Percentiles rank a stretch among this genome's conserved stretches.
Evolutionary conservation across 2,888 invertebrate species (phyloP).

Genomic region (Platypus cylindrus): DNA sequence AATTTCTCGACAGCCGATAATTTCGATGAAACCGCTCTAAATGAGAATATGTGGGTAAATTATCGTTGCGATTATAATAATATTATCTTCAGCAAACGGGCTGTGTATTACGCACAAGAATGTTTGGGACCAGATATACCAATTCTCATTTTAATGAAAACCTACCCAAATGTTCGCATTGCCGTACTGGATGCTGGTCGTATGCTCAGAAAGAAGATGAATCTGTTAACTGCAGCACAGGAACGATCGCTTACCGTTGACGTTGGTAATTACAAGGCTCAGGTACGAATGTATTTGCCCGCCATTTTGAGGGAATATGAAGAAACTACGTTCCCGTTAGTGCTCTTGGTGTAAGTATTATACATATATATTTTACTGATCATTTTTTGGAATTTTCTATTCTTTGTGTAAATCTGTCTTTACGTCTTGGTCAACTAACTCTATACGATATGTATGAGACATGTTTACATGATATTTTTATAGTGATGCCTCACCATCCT

Average conservation of each 20-base stretch:
- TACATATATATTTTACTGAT: no score
- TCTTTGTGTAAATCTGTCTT: background rate
- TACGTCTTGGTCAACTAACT: background rate
- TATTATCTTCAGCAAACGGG: conserved; percentile 46
- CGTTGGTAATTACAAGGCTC: conserved; percentile 55
- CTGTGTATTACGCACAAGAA: conserved; percentile 33
- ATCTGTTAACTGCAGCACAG: conserved; percentile 60
- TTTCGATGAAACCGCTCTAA: conserved; percentile 35
- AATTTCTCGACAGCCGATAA: conserved; percentile 33
- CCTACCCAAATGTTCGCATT: conserved; percentile 45
- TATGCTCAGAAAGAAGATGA: conserved; percentile 48
- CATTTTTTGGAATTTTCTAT: no score
- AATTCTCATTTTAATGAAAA: conserved; percentile 50
- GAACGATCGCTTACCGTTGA: conserved; percentile 53
- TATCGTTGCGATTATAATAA: conserved; percentile 45
- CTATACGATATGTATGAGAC: background rate
- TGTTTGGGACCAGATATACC: conserved; percentile 71
- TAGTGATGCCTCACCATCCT: conserved; percentile 69
- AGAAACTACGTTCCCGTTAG: conserved; percentile 65
- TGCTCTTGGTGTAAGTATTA: conserved; percentile 67
- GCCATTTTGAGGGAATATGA: conserved; percentile 75
- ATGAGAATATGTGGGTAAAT: conserved; percentile 30
- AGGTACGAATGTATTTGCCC: conserved; percentile 69
- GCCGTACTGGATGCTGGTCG: conserved; percentile 57
- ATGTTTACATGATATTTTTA: conserved; percentile 13